Evolutionary conservation across 2,888 invertebrate genomes (phyloP).

Genomic region (Morpho deidamia): DNA sequence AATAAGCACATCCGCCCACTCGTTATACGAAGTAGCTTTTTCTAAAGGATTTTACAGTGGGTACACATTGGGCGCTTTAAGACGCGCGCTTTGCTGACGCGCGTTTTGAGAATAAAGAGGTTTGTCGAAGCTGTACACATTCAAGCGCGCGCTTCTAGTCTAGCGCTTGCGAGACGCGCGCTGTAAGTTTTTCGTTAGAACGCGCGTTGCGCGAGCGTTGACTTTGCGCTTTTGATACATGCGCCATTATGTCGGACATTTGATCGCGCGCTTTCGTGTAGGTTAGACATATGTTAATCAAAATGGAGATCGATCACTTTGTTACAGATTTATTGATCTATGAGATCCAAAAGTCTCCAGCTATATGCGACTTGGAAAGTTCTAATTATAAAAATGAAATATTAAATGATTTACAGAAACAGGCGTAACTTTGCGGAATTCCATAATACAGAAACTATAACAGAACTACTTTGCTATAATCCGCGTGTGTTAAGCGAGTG

Average conservation of each 20-base stretch:
- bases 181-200: not conserved
- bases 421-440: too few relatives aligned
- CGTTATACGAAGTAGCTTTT: not conserved
- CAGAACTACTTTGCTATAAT: too few relatives aligned
- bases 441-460: too few relatives aligned
- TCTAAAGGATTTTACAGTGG: not conserved
- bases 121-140: not conserved
- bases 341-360: not conserved
- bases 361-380: constrained; percentile 1
- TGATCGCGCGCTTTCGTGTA: not conserved
- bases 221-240: too few relatives aligned
- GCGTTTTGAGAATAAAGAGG: not conserved
- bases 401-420: too few relatives aligned
- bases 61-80: too few relatives aligned
- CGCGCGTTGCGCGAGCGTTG: not conserved
- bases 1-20: constrained; percentile 2
- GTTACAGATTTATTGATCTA: constrained; percentile 1
- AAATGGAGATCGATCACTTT: constrained; percentile 1
- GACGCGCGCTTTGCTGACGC: not conserved
- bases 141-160: too few relatives aligned
- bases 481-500: too few relatives aligned
- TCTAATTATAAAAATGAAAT: not conserved
- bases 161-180: too few relatives aligned
- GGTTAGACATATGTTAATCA: not conserved
- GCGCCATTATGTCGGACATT: too few relatives aligned